A percentile compares a stretch with the other conserved stretches of the same genome.
Evolutionary conservation across 2,113 vertebrate genomes (phyloP).

Genomic region (Dicentrarchus labrax): DNA sequence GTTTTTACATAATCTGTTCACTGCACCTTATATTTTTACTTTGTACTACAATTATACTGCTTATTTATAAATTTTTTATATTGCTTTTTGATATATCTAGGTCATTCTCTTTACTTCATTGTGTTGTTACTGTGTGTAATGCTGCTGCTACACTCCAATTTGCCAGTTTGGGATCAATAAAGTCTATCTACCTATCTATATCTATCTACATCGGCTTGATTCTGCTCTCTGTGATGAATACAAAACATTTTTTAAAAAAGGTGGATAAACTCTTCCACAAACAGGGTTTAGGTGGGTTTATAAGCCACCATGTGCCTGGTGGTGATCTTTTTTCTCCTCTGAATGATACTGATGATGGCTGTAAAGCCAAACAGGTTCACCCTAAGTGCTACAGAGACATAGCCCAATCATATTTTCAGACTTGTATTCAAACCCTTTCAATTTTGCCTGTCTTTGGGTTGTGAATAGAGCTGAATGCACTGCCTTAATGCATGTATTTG

Average conservation of each 20-base stretch:
- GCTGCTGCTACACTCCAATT: too few species aligned
- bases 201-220: not conserved
- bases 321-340: not conserved
- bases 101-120: too few species aligned
- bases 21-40: too few species aligned
- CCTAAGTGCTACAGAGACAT: conserved; percentile 7
- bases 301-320: not conserved
- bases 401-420: conserved; percentile 39
- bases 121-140: too few species aligned
- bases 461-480: conserved; percentile 46
- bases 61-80: too few species aligned
- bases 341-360: conserved; percentile 35
- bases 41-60: too few species aligned
- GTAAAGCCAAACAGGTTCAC: conserved; percentile 12
- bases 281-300: conserved; percentile 3
- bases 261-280: conserved; percentile 1
- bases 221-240: not conserved
- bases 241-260: conserved; percentile 10
- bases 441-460: conserved; percentile 48
- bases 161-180: too few species aligned
- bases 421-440: not conserved
- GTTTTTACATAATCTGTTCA: too few species aligned
- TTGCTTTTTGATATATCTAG: too few species aligned
- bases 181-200: too few species aligned
- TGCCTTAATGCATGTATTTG: conserved; percentile 17